Evolutionary conservation across 2,113 vertebrate species (phyloP).

Genomic region (Edolisoma coerulescens): DNA sequence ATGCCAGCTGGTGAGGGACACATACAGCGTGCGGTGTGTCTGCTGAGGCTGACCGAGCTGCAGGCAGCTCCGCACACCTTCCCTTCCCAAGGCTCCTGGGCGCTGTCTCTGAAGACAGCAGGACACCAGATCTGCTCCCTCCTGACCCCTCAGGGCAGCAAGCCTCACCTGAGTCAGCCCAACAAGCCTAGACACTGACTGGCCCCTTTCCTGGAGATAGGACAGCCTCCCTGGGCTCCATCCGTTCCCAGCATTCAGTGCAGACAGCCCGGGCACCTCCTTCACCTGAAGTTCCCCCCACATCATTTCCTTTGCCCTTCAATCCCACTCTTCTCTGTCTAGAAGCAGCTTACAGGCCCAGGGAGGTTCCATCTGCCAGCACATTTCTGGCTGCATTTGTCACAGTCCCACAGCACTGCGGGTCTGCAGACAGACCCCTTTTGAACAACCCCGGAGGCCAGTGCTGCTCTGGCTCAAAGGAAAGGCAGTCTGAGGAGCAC

Average conservation of each 20-base stretch:
- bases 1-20: background rate
- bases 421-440: background rate
- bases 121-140: background rate
- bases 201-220: background rate
- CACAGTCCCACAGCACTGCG: rapidly evolving
- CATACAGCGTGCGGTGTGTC: rapidly evolving
- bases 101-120: rapidly evolving
- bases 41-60: background rate
- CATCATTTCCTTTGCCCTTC: background rate
- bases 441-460: background rate
- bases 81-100: background rate
- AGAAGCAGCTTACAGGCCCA: background rate
- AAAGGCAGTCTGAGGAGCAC: background rate
- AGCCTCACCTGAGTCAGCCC: background rate
- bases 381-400: background rate
- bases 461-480: background rate
- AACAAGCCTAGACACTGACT: background rate
- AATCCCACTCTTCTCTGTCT: background rate
- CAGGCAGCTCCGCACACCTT: rapidly evolving
- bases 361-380: background rate
- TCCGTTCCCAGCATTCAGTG: rapidly evolving
- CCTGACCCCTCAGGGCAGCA: background rate
- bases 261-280: background rate
- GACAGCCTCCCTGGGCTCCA: background rate
- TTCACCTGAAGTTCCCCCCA: background rate